Conservation (phyloP, 2,797 vertebrate genomes). For the Acanthiza pusilla region DNA sequence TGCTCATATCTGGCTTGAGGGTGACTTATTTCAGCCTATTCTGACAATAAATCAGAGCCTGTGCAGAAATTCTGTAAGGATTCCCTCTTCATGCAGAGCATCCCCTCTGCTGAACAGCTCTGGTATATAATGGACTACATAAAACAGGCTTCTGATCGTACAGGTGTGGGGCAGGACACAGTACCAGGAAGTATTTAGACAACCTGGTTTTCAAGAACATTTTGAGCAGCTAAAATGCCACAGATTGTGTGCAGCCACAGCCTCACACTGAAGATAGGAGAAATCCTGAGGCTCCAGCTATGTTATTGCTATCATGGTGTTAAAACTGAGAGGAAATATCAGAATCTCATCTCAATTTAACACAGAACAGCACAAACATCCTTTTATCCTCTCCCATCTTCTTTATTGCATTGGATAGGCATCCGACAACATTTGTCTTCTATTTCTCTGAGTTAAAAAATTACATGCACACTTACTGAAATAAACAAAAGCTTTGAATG, state of each 20-base stretch:
- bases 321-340: neutral
- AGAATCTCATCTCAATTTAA: neutral
- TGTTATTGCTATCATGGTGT: neutral
- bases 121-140: neutral
- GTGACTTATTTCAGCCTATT: neutral
- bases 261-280: neutral
- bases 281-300: neutral
- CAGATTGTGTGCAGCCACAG: neutral
- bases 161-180: neutral
- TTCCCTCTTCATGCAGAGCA: neutral
- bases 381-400: neutral
- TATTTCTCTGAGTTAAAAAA: neutral
- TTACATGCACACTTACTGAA: neutral
- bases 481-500: constrained; percentile 47
- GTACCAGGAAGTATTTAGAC: neutral
- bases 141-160: neutral
- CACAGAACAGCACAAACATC: neutral
- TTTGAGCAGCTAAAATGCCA: neutral
- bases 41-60: neutral
- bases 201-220: neutral
- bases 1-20: neutral
- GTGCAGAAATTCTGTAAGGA: neutral
- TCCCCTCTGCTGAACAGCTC: neutral
- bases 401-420: neutral
- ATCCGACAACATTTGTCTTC: neutral